phyloP scores from a whole-genome alignment of 2,888 invertebrate genomes.

The Melieria crassipennis region DNA sequence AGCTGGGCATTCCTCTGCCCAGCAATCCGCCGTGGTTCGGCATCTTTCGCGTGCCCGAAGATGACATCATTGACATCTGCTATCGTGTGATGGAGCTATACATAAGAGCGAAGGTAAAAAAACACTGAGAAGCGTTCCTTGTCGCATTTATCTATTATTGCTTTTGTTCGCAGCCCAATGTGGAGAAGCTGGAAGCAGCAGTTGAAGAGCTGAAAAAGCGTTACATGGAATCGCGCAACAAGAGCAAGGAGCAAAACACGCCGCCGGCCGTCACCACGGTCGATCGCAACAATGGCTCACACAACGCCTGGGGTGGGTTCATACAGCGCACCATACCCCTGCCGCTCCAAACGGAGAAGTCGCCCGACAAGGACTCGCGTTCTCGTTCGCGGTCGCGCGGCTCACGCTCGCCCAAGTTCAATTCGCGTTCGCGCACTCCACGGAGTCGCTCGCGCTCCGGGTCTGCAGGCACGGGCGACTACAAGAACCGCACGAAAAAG shows the following conservation, averaged over 20 bases:
- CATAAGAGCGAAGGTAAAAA: constrained; percentile 77
- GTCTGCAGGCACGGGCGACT: constrained; percentile 44
- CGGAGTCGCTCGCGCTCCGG: constrained; percentile 54
- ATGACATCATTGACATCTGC: constrained; percentile 85
- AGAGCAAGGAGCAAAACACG: constrained; percentile 62
- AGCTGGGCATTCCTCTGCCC: constrained; percentile 85
- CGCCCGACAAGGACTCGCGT: constrained; percentile 58
- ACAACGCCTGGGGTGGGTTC: constrained; percentile 76
- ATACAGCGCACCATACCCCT: constrained; percentile 68
- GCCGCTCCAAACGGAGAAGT: constrained; percentile 56
- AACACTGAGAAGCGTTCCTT: constrained; percentile 48
- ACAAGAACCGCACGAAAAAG: constrained; percentile 52
- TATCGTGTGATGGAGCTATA: constrained; percentile 85
- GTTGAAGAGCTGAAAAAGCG: constrained; percentile 78
- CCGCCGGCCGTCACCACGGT: constrained; percentile 65
- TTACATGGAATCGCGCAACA: constrained; percentile 69
- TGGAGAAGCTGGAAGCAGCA: constrained; percentile 77
- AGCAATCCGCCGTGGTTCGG: constrained; percentile 90
- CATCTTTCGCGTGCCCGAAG: constrained; percentile 85
- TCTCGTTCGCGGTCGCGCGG: constrained; percentile 53
- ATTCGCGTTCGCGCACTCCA: constrained; percentile 38
- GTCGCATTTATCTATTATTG: background rate
- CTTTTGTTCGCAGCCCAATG: constrained; percentile 69
- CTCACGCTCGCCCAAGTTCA: constrained; percentile 46
- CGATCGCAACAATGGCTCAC: constrained; percentile 71